phyloP scores from a whole-genome alignment of 2,888 invertebrate genomes.

The Drosophila greeni region DNA sequence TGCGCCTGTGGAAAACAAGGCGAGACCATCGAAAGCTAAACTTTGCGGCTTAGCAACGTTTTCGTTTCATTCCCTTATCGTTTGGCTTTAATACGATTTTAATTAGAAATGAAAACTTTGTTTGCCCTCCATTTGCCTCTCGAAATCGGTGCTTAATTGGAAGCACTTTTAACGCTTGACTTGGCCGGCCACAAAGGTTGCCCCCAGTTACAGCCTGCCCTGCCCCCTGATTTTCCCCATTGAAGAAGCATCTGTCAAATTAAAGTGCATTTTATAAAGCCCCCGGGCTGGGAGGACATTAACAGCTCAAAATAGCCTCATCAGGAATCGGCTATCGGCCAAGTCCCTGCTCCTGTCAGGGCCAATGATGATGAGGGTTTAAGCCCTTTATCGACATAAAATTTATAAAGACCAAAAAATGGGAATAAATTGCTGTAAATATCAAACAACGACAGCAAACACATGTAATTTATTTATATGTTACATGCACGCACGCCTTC shows the following conservation, averaged over 20 bases:
- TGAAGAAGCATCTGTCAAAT: slow-evolving; percentile 23
- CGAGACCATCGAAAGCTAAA: slow-evolving; percentile 38
- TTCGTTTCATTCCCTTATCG: slow-evolving; percentile 33
- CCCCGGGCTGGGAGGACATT: slow-evolving; percentile 6
- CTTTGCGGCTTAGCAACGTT: slow-evolving; percentile 38
- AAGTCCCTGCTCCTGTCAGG: slow-evolving; percentile 25
- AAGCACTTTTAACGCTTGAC: slow-evolving; percentile 45
- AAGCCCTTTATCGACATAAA: slow-evolving; percentile 25
- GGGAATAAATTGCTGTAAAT: slow-evolving; percentile 38
- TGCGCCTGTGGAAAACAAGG: slow-evolving; percentile 4
- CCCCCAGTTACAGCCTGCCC: neutral
- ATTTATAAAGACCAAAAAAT: slow-evolving; percentile 26
- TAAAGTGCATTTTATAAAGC: slow-evolving; percentile 32
- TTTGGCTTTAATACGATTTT: slow-evolving; percentile 43
- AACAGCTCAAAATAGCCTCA: slow-evolving; percentile 1
- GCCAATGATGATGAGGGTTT: slow-evolving; percentile 33
- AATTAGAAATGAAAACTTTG: slow-evolving; percentile 52
- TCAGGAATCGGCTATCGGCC: slow-evolving; percentile 6
- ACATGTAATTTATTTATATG: slow-evolving; percentile 45
- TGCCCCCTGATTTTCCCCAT: slow-evolving; percentile 4
- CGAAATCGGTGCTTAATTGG: slow-evolving; percentile 42
- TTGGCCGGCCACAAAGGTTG: slow-evolving; percentile 34
- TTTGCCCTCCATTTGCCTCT: slow-evolving; percentile 30
- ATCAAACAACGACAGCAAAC: slow-evolving; percentile 40
- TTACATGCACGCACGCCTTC: neutral